Base-by-base conservation (phyloP, 2,797 vertebrate genomes). In the Sylvilagus floridanus region DNA sequence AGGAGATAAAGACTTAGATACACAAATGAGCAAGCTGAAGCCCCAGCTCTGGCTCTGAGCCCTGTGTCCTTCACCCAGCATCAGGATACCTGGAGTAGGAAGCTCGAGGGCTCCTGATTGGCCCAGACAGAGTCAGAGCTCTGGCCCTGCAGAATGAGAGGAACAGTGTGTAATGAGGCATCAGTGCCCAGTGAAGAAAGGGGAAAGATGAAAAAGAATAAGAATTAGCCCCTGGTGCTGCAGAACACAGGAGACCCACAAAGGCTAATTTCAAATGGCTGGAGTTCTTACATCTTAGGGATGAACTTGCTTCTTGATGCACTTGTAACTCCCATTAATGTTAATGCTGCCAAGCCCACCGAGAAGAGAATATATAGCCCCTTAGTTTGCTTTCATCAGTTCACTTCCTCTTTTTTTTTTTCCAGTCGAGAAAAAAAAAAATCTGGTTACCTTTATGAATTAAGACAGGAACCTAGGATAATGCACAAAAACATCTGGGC, bases 161-260 rank as follows among this genome's bases (percentile, higher is more conserved):
- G 86, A 88, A 95, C 63, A 50, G 79, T 76, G 94, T 57, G 83
- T 97, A 97, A 97, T 93, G 97, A 97, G 95, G 95, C 93, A 68
- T 83, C 95, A 88, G 88, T 90, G 95, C 92, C 96, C 96, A 90
- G 96, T 54, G 94, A 97, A 96, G 94, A 97, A 97, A 97, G 86
- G 69, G 60, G 92, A 95, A 94, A 97, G 97, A 97, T 97, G 93
- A 97, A 97, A 97, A 97, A 97, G 97, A 97, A 97, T 97, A 96
- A 90, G 96, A 97, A 97, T 97, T 96, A 97, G 97, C 95, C 93
- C 93, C 95, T 94, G 97, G 96, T 97, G 96, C 96, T 96, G 84
- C 11, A 69, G 94, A 97, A 93, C 97, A 96, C 96, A 88, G 94
- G 96, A 97, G 94, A 97, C 96, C 90, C 93, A 95, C 96, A 96